Base-by-base conservation (phyloP, 2,797 vertebrate species). In the Perodicticus potto region DNA sequence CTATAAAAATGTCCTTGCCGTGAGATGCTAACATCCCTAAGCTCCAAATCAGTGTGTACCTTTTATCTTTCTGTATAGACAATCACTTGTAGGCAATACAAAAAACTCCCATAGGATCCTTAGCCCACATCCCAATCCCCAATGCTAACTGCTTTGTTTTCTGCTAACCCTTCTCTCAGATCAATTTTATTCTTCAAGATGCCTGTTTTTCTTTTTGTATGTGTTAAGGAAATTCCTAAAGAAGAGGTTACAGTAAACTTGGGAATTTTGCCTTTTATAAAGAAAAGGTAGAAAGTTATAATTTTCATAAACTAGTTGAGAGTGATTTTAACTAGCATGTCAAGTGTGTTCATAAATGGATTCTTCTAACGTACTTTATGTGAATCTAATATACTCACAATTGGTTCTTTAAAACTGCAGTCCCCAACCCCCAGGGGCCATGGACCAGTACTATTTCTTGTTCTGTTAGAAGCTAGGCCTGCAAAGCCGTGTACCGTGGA, bases 111-210 rank as follows among this genome's bases (percentile, higher is more conserved):
- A 43, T 20, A 86, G 40, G 20, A 84, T 92, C 20, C 34, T 82
- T 85, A 84, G 7, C 29, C n/a, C 65, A 89, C 37, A 91, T 82
- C 53, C 27, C 45, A 91, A 86, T 61, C 23, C 16, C 55, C 29
- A 93, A 22, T 45, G 65, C 22, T 45, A 74, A 89, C 70, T 78
- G 86, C 34, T 95, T 81, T 78, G 32, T 43, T 93, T 92, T 74
- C 70, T 90, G 40, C 7, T 49, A 65, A 80, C 32, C 45, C 37
- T 84, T 91, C 45, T 65, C 74, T 81, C 16, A 57, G 34, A 91
- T 34, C 63, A 59, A 63, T 67, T 93, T 87, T 89, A 77, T 93
- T 96, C 37, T 86, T 81, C 70, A 95, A 96, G 22, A 85, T 83
- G 11, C 13, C 76, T 91, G 8, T 59, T 89, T 96, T 85, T 72